These are phyloP conservation scores for Alentia gelatinosa DNA, from an alignment of 2,888 invertebrate genomes.

Conservation along the genomic window DNA sequence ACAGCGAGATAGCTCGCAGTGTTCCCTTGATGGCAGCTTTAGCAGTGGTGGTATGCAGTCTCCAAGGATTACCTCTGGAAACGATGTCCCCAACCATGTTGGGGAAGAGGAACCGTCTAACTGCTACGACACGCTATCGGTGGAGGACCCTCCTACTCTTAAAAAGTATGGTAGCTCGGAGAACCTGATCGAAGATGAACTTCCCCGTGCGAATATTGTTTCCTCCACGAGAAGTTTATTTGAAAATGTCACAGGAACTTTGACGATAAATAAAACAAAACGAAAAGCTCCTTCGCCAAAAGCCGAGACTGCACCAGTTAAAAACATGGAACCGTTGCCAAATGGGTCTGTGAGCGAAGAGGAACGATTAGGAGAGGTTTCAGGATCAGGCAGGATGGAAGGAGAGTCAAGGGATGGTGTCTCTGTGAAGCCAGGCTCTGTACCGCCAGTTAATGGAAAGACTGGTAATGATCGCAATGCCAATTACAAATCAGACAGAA, in stretches of 20 bases:
- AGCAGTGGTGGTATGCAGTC: constrained; percentile 46
- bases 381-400: not conserved
- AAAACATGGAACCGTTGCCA: not conserved
- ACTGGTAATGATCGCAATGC: constrained; percentile 28
- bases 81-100: not conserved
- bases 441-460: constrained; percentile 5
- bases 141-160: not conserved
- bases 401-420: constrained; percentile 41
- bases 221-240: constrained; percentile 92
- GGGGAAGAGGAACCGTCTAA: not conserved
- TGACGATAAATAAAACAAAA: constrained; percentile 27
- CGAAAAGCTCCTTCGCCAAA: constrained; percentile 36
- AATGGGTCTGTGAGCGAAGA: constrained; percentile 45
- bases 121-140: not conserved
- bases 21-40: constrained; percentile 45
- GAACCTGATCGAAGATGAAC: constrained; percentile 82
- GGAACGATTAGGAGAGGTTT: not conserved
- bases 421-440: not conserved
- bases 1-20: not conserved
- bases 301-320: not conserved
- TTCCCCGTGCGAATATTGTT: constrained; percentile 94
- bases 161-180: constrained; percentile 38
- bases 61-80: not conserved
- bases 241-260: constrained; percentile 81
- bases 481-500: constrained; percentile 38